Base-by-base conservation (phyloP, 2,113 vertebrate species). In the Corythaeola cristata region DNA sequence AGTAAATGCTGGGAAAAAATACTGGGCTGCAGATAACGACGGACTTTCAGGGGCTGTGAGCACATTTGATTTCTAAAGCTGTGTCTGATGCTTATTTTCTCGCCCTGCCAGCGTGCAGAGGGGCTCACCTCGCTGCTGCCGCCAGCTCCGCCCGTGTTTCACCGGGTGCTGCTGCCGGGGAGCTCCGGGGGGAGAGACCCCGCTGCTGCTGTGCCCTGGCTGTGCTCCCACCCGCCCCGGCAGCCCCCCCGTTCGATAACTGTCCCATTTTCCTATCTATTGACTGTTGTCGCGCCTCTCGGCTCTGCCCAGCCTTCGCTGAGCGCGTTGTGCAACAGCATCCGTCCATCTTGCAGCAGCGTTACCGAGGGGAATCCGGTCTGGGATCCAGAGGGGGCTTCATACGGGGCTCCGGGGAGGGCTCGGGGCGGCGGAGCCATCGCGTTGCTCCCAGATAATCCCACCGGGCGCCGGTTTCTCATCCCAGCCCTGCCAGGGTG, bases 251-350 rank as follows among this genome's bases (percentile, higher is more conserved):
- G 53, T 27, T 33, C 27, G 2, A 16, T 52, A 18, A 6, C 55
- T n/a, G 32, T 2, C 28, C 53, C 35, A 2, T 8, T 6, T 60
- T 16, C 26, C 6, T 3, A 35, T 12, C 17, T 7, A 11, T 32
- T 3, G 2, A 6, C 23, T 1, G 4, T 7, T 13, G 15, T 2
- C 16, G 7, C 3, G 62, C 27, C 56, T 15, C 5, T 8, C 3
- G 22, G 84, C 69, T 50, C 16, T 17, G 49, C 55, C 41, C 63
- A 9, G n/a, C 45, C 18, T 39, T 21, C 18, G 13, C 44, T 5
- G 62, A 15, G 30, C 14, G 13, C 8, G 2, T 8, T 33, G 22
- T 12, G 56, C 26, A 5, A 6, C 1, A 45, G 7, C 3, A 6
- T 19, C 12, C 12, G 1, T 17, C 18, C 47, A 12, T 55, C 76